Conservation (phyloP, 2,113 vertebrate species). For the Pangasianodon hypophthalmus region DNA sequence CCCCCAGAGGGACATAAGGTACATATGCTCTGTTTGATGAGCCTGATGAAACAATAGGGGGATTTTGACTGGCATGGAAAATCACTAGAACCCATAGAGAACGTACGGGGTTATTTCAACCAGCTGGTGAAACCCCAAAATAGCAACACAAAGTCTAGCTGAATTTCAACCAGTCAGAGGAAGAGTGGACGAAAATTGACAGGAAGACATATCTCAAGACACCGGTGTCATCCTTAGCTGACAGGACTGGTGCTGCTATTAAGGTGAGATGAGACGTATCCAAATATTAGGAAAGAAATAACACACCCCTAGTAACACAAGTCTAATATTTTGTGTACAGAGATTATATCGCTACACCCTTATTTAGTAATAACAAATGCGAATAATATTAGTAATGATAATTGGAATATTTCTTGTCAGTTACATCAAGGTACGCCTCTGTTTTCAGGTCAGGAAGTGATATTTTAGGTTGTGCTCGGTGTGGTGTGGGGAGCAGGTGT, state of each 20-base stretch:
- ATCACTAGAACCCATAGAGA: neutral
- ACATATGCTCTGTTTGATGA: neutral
- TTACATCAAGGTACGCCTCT: too few relatives aligned
- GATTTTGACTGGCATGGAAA: neutral
- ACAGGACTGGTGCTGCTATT: neutral
- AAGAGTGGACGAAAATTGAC: neutral
- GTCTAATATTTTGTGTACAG: neutral
- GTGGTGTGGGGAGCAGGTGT: slow-evolving; percentile 21
- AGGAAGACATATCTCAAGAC: neutral
- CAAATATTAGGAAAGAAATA: neutral
- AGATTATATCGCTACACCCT: neutral
- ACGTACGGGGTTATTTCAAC: neutral
- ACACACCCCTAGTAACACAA: neutral
- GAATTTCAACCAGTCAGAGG: neutral
- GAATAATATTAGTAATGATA: neutral
- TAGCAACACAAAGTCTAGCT: neutral
- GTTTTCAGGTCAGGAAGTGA: neutral
- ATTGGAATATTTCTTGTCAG: neutral
- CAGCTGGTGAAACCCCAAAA: neutral
- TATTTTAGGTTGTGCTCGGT: neutral
- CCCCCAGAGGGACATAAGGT: neutral
- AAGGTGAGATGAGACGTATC: neutral
- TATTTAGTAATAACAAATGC: neutral
- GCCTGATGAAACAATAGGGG: neutral
- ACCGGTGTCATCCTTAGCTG: neutral